These are phyloP conservation scores for Dryobotodes eremita DNA, from an alignment of 2,888 invertebrate genomes.

Conservation along the genomic window DNA sequence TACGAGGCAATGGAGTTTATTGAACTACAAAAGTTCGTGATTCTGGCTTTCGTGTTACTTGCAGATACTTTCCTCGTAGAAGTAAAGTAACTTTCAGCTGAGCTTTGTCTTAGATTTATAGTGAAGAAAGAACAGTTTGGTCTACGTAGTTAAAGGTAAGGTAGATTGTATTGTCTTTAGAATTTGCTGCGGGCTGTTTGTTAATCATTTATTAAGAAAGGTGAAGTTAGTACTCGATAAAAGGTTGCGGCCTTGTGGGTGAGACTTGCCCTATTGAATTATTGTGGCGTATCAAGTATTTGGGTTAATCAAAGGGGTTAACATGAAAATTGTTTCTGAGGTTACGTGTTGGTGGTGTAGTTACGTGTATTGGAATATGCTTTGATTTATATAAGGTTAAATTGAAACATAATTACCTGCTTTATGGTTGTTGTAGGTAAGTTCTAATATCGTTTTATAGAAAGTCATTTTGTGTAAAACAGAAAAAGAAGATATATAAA, in stretches of 20 bases:
- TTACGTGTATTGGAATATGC: conserved; percentile 13
- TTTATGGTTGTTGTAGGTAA: not conserved
- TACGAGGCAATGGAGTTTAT: conserved; percentile 45
- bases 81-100: conserved; percentile 48
- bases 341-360: conserved; percentile 17
- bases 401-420: not conserved
- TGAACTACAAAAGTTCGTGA: conserved; percentile 50
- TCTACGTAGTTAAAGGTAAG: conserved; percentile 25
- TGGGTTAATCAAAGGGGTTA: conserved; percentile 36
- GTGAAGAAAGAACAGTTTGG: conserved; percentile 35
- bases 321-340: conserved; percentile 30
- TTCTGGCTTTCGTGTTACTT: conserved; percentile 49
- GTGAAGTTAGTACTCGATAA: conserved; percentile 15
- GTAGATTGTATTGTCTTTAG: conserved; percentile 25
- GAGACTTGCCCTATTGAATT: conserved; percentile 37
- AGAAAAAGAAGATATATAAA: not conserved
- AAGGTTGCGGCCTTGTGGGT: conserved; percentile 21
- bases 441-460: not conserved
- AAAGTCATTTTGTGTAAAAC: not conserved
- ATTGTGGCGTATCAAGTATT: conserved; percentile 42
- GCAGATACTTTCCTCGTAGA: conserved; percentile 48
- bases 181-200: conserved; percentile 11
- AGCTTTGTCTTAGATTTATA: conserved; percentile 61
- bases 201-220: conserved; percentile 37
- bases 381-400: conserved; percentile 13